These are phyloP conservation scores for Papilio machaon DNA, from an alignment of 1,140 invertebrate genomes.

Conservation along the genomic window DNA sequence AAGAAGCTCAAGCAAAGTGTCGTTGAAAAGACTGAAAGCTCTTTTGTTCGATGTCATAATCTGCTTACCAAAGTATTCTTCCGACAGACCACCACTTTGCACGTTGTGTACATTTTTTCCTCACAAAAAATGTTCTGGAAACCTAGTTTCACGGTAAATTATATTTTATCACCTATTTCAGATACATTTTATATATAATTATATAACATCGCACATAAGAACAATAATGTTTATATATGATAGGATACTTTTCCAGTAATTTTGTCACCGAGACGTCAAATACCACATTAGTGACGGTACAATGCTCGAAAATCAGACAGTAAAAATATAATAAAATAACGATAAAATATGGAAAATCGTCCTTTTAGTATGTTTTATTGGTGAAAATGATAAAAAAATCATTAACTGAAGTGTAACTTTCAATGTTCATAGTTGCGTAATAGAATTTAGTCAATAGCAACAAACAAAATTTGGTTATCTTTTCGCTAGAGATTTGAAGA, in stretches of 20 bases:
- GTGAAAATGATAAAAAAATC: too few species aligned
- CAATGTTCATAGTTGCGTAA: too few species aligned
- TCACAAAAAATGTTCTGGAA: slow-evolving; percentile 5
- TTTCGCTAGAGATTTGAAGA: not conserved
- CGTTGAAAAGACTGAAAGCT: slow-evolving; percentile 29
- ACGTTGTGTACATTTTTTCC: slow-evolving; percentile 17
- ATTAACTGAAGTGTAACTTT: too few species aligned
- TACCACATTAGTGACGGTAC: too few species aligned
- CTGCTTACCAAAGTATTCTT: slow-evolving; percentile 27
- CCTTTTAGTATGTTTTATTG: too few species aligned
- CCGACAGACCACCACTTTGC: slow-evolving; percentile 6
- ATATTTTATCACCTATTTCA: not conserved
- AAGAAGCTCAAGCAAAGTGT: slow-evolving; percentile 6
- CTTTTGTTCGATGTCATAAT: slow-evolving; percentile 28
- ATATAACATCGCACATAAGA: not conserved
- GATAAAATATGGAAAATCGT: too few species aligned
- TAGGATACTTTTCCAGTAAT: not conserved
- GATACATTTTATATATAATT: not conserved
- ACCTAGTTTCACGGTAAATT: not conserved
- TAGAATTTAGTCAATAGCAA: too few species aligned
- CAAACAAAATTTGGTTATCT: not conserved
- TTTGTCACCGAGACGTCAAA: too few species aligned
- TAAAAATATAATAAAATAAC: too few species aligned
- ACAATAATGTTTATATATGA: not conserved
- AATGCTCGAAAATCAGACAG: too few species aligned